Conservation (phyloP, 2,888 invertebrate species). For the Camponotus fellah region DNA sequence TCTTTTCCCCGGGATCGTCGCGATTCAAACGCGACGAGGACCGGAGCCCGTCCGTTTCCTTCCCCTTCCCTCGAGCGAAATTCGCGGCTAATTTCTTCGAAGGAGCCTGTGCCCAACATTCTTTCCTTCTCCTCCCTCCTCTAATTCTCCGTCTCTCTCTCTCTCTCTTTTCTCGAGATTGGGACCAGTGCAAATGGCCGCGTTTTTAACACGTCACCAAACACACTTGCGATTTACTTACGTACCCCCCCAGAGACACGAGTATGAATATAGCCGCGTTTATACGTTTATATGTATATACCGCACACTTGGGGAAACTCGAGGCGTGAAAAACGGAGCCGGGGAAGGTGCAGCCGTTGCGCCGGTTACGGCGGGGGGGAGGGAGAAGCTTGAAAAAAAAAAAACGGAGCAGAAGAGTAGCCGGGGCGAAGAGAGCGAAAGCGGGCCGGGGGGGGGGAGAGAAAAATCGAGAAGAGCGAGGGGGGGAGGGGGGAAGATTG, state of each 20-base stretch:
- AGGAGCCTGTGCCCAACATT: neutral
- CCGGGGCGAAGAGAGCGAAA: neutral
- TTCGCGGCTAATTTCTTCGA: neutral
- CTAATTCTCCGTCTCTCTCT: neutral
- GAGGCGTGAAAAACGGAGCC: conserved; percentile 6
- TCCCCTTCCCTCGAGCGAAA: neutral
- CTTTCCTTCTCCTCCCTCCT: neutral
- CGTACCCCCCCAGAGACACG: conserved; percentile 54
- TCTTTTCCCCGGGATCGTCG: neutral
- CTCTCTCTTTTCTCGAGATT: conserved; percentile 51
- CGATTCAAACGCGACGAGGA: neutral
- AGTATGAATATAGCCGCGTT: conserved; percentile 34
- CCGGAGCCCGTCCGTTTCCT: neutral
- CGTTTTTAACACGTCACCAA: conserved; percentile 81
- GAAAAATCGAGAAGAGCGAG: neutral
- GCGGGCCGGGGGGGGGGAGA: neutral
- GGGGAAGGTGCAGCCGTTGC: neutral
- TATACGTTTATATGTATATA: neutral
- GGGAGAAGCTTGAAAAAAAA: too few relatives aligned
- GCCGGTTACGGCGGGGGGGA: neutral
- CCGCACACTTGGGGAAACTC: conserved; percentile 61
- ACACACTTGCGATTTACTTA: conserved; percentile 73
- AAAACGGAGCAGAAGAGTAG: neutral
- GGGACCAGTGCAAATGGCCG: conserved; percentile 76
- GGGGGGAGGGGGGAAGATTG: neutral